Conservation (phyloP, 2,113 vertebrate genomes). For the Brachyhypopomus gauderio region DNA sequence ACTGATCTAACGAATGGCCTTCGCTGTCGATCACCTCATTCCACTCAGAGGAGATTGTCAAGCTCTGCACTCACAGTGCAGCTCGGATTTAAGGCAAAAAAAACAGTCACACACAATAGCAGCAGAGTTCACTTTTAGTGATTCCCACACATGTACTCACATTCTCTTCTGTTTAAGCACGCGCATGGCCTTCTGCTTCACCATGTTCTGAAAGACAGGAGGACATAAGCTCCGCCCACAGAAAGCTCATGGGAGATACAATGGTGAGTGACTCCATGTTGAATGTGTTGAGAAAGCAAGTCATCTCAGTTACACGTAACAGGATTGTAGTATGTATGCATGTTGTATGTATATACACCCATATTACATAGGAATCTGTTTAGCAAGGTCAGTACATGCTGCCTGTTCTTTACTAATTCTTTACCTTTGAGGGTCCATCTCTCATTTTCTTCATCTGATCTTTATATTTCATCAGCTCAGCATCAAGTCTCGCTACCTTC, state of each 20-base stretch:
- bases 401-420: background rate
- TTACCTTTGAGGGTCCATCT: slow-evolving; percentile 96
- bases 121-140: background rate
- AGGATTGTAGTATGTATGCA: too few species aligned
- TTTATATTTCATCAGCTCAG: slow-evolving; percentile 93
- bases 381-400: too few species aligned
- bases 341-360: too few species aligned
- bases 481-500: slow-evolving; percentile 91
- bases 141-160: slow-evolving; percentile 76
- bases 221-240: background rate
- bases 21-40: too few species aligned
- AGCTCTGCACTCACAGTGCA: background rate
- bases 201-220: slow-evolving; percentile 87
- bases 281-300: too few species aligned
- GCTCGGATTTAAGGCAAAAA: too few species aligned
- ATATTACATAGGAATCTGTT: too few species aligned
- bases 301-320: too few species aligned
- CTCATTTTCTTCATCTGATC: slow-evolving; percentile 99
- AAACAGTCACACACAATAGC: background rate
- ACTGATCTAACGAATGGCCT: too few species aligned
- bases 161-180: slow-evolving; percentile 97
- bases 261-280: background rate
- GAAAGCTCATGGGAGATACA: background rate
- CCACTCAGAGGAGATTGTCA: background rate
- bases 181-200: slow-evolving; percentile 96